Percentiles rank a stretch among this genome's conserved stretches.
Conservation (phyloP, 2,113 vertebrate genomes). For the Pluvianellus socialis region DNA sequence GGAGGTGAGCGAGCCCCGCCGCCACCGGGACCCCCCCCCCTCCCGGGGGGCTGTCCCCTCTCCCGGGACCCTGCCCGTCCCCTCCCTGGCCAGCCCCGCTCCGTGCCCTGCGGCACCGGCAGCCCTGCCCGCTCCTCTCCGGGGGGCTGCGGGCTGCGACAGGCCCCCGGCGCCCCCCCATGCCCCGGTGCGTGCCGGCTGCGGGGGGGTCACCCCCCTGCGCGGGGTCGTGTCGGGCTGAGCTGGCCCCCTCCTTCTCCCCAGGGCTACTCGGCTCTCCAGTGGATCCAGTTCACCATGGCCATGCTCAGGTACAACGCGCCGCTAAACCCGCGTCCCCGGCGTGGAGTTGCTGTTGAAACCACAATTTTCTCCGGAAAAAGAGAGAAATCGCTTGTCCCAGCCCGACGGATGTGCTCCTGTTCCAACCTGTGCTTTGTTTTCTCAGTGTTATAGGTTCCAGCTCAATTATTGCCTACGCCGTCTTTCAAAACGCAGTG, state of each 20-base stretch:
- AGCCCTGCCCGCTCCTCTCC: background rate
- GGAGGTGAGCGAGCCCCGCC: slow-evolving; percentile 24
- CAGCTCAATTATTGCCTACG: slow-evolving; percentile 76
- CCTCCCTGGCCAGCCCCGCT: background rate
- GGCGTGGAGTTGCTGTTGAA: background rate
- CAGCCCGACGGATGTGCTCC: background rate
- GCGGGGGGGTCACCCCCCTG: background rate
- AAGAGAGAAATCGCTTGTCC: background rate
- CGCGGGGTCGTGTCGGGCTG: background rate
- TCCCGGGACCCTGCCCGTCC: background rate
- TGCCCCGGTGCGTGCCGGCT: too few species aligned
- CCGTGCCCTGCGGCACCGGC: background rate
- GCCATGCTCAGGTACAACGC: slow-evolving; percentile 72
- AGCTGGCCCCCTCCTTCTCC: background rate
- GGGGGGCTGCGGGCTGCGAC: background rate
- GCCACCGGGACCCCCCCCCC: background rate
- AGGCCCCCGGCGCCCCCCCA: too few species aligned
- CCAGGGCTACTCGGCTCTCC: slow-evolving; percentile 69
- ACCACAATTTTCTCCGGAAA: background rate
- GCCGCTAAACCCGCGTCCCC: background rate
- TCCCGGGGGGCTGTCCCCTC: background rate
- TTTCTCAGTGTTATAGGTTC: slow-evolving; percentile 76
- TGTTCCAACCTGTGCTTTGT: slow-evolving; percentile 25
- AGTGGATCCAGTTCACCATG: slow-evolving; percentile 79
- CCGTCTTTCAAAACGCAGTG: slow-evolving; percentile 70